Conservation (phyloP, 2,888 invertebrate genomes). For the Lepeophtheirus nordmannii region DNA sequence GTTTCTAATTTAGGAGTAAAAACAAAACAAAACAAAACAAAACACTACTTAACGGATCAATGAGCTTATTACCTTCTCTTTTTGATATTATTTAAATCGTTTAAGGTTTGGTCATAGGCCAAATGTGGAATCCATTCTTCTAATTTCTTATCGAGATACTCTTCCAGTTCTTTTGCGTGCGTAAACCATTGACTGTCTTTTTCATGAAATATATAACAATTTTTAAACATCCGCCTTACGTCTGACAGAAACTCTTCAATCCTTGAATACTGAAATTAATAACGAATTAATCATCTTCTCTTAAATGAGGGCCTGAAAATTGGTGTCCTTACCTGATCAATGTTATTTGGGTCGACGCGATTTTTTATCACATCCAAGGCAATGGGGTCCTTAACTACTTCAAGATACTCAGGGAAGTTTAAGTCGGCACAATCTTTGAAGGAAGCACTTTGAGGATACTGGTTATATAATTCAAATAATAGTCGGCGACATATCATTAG, state of each 20-base stretch:
- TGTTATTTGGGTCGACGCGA: background rate
- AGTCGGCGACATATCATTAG: constrained; percentile 9
- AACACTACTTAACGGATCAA: background rate
- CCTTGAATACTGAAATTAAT: constrained; percentile 5
- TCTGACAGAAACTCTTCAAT: constrained; percentile 10
- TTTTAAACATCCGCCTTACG: constrained; percentile 16
- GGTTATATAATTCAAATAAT: constrained; percentile 11
- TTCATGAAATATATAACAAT: constrained; percentile 17
- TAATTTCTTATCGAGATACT: constrained; percentile 12
- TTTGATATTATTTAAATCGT: background rate
- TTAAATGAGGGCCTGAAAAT: background rate
- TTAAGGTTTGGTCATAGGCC: constrained; percentile 19
- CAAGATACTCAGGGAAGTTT: constrained; percentile 12
- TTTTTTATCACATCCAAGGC: constrained; percentile 22
- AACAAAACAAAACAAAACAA: background rate
- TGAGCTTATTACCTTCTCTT: background rate
- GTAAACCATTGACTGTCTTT: background rate
- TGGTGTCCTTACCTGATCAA: background rate
- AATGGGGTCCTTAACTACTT: constrained; percentile 14
- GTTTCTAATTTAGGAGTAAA: background rate
- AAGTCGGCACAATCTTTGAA: constrained; percentile 19
- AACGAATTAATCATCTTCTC: background rate
- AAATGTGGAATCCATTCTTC: constrained; percentile 17
- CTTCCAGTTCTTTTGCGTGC: constrained; percentile 15
- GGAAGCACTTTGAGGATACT: constrained; percentile 1